Base-by-base conservation (phyloP, 2,888 invertebrate species). In the Colostygia pectinataria region DNA sequence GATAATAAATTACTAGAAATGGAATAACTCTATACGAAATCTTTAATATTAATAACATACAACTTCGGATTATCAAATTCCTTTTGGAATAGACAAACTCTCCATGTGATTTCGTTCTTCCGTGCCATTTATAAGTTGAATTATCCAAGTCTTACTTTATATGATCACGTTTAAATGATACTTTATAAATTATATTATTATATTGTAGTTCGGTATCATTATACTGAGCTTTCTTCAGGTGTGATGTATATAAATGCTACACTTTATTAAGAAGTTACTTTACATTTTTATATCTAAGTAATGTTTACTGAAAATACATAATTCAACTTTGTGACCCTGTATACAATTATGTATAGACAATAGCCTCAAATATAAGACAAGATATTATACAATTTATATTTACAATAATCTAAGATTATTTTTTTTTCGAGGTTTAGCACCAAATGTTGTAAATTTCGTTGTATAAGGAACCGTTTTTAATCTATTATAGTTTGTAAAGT, bases 221-320 rank as follows among this genome's bases (percentile, higher is more conserved):
- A 67, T 76, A 75, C 76, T 90, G 90, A 90, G 90, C 90, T 80
- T 89, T 84, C 64, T 85, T 89, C 90, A 90, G 90, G 90, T 90
- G 90, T 89, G 87, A 74, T 79, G 71, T 69, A 71, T 73, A 77
- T 84, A 86, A 83, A 83, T 85, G 84, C 81, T 62, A 61, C 50
- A 62, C 46, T 62, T 63, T 63, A 61, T 48, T 46, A 43, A 39
- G 45, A 52, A 57, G 57, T 60, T 63, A 62, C 59, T 74, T 71
- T 71, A 74, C 69, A 77, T 71, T 62, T 77, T 75, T 71, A 75
- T 63, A 68, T 68, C 66, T 74, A 46, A 12, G 23, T 34, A 72
- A 63, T 75, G 59, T 71, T 66, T 67, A 70, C 66, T 74, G 69
- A 77, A 80, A 78, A 81, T 70, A 80, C 69, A 76, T 64, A 68